A percentile compares a stretch with the other conserved stretches of the same genome.
Conservation (phyloP, 2,888 invertebrate species). For the Lasioglossum oenotherae region DNA sequence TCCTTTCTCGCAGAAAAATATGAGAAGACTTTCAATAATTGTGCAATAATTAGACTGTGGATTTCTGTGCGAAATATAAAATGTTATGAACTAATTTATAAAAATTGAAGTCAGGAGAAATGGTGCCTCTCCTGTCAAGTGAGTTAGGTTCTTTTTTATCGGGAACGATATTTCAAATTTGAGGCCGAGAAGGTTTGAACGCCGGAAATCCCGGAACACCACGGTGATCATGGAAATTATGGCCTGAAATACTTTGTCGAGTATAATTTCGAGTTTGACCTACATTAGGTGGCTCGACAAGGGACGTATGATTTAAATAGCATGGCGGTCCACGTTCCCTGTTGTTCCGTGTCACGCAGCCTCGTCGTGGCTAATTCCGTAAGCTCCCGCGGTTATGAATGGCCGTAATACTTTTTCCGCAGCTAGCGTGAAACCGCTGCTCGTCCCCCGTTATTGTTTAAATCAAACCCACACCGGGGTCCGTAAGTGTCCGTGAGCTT, state of each 20-base stretch:
- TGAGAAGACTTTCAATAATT: neutral
- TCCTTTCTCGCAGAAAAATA: neutral
- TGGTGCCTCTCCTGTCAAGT: neutral
- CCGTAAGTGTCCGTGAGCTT: neutral
- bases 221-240: constrained; percentile 18
- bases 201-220: neutral
- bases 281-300: constrained; percentile 60
- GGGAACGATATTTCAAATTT: neutral
- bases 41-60: neutral
- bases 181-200: neutral
- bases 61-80: no score
- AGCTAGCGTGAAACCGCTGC: constrained; percentile 2
- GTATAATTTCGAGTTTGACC: constrained; percentile 63
- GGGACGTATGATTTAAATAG: constrained; percentile 67
- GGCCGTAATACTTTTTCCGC: constrained; percentile 38
- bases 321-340: constrained; percentile 60
- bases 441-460: constrained; percentile 7
- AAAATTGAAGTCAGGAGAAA: no score
- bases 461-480: neutral
- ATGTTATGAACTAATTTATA: no score
- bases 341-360: constrained; percentile 52
- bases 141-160: neutral
- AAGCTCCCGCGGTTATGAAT: constrained; percentile 50
- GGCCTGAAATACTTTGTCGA: constrained; percentile 37
- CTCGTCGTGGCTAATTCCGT: constrained; percentile 50